Evolutionary conservation across 1,140 invertebrate genomes (phyloP), one percentile per base, ranked within the genome.

Genomic region (Saccostrea echinata): DNA sequence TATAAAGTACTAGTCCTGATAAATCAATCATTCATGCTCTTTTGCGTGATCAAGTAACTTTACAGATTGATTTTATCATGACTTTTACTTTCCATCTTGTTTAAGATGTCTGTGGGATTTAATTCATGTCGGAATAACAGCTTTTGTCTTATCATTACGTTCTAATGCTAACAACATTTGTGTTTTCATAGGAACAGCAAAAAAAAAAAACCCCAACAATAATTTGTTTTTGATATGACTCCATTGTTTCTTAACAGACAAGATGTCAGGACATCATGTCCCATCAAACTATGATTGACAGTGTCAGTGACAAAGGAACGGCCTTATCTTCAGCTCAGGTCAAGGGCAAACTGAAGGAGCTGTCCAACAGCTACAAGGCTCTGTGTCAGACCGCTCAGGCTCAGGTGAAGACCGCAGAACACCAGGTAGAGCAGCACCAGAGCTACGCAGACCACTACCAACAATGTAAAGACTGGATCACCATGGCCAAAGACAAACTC

Each of bases 221-320:
- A n/a, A n/a, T n/a, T n/a, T n/a, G n/a, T n/a, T n/a, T n/a, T n/a
- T n/a, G n/a, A n/a, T n/a, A n/a, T 51, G n/a, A 86, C 81, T 27
- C 33, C 12, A 55, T 64, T 64, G 12, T 81, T 85, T 86, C 16
- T 85, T 91, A 90, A 21, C 90, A 95, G 94, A 93, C 96, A 3
- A 95, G 97, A 21, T 95, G 96, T 27, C 97, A 98, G 95, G 98
- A 99, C 95, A 98, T 99, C 71, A 97, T 97, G 95, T 97, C 97
- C 0, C 98, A 99, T 95, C 97, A 98, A 94, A 96, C 96, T 52
- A 95, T 99, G 21, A 97, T 99, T 0, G 98, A 98, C 93, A 97
- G 97, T 86, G 97, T 99, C 27, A 98, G 97, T 94, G 97, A 98
- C 87, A 98, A 98, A 94, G 98, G 98, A 11, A 97, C 98, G 93